A percentile compares a stretch with the other conserved stretches of the same genome.
phyloP scores from a whole-genome alignment of 2,797 vertebrate genomes.

The Falco columbarius region DNA sequence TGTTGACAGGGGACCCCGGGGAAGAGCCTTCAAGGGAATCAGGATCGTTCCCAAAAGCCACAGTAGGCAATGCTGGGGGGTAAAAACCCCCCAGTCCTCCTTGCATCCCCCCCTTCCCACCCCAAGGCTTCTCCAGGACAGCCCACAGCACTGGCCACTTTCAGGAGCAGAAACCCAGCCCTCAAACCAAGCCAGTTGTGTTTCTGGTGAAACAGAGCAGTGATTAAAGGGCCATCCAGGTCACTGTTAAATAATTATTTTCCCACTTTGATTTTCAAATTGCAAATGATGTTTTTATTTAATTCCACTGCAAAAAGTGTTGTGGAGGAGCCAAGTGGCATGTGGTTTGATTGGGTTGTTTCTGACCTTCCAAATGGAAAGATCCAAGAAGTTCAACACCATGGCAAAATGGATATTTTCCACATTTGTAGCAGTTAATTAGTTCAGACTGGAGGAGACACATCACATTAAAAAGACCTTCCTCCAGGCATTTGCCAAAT shows the following conservation, averaged over 20 bases:
- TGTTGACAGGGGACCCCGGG: rapidly evolving
- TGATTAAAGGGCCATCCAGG: neutral
- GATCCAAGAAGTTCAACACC: neutral
- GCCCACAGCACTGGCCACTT: neutral
- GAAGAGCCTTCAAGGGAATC: neutral
- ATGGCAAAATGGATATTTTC: slow-evolving; percentile 29
- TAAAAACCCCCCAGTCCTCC: neutral
- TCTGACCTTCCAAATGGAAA: slow-evolving; percentile 1
- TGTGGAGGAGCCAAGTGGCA: neutral
- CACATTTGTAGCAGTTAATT: slow-evolving; percentile 24
- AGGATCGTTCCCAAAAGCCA: neutral
- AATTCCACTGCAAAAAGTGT: neutral
- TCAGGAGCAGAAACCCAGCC: neutral
- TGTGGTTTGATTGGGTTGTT: neutral
- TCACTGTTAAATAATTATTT: slow-evolving; percentile 13
- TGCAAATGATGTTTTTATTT: neutral
- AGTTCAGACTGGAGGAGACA: neutral
- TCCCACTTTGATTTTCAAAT: slow-evolving; percentile 22
- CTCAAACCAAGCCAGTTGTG: neutral
- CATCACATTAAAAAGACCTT: neutral
- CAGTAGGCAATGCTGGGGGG: slow-evolving; percentile 37
- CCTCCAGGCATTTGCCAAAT: neutral
- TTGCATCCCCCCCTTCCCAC: neutral
- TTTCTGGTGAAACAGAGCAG: neutral
- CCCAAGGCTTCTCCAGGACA: neutral